These are phyloP conservation scores for Pseudorasbora parva DNA, from an alignment of 2,113 vertebrate species.

Conservation along the genomic window DNA sequence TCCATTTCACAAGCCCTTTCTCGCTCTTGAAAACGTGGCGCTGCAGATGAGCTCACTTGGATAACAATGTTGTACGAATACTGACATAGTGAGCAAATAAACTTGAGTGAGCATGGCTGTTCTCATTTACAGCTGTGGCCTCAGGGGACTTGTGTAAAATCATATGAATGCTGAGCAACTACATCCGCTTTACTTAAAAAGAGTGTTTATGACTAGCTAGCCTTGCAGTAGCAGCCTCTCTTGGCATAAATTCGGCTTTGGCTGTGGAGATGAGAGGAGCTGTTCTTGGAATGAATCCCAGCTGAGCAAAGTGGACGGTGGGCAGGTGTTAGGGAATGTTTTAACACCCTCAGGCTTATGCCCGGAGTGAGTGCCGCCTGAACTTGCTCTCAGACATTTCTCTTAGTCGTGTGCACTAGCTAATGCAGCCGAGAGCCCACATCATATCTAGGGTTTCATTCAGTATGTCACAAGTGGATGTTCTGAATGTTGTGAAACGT, in stretches of 20 bases:
- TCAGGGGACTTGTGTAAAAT: neutral
- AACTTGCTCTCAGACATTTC: neutral
- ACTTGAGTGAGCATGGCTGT: neutral
- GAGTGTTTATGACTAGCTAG: constrained; percentile 2
- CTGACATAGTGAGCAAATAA: constrained; percentile 12
- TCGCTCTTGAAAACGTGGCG: neutral
- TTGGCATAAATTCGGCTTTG: neutral
- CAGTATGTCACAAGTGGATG: constrained; percentile 14
- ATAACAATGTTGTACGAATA: neutral
- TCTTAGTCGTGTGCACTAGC: neutral
- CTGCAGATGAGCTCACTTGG: constrained; percentile 4
- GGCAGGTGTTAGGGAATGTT: constrained; percentile 11
- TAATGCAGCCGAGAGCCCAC: neutral
- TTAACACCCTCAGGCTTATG: constrained; percentile 21
- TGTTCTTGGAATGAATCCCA: constrained; percentile 25
- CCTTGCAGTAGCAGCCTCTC: neutral
- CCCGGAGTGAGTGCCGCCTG: neutral
- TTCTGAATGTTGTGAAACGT: neutral
- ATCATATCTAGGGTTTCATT: neutral
- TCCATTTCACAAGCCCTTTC: neutral
- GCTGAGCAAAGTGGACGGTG: constrained; percentile 8
- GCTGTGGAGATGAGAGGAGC: constrained; percentile 3
- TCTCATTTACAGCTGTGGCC: neutral
- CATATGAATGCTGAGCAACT: constrained; percentile 5
- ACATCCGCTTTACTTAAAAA: neutral